Base-by-base conservation (phyloP, 2,113 vertebrate genomes). In the Muscicapa adusta region DNA sequence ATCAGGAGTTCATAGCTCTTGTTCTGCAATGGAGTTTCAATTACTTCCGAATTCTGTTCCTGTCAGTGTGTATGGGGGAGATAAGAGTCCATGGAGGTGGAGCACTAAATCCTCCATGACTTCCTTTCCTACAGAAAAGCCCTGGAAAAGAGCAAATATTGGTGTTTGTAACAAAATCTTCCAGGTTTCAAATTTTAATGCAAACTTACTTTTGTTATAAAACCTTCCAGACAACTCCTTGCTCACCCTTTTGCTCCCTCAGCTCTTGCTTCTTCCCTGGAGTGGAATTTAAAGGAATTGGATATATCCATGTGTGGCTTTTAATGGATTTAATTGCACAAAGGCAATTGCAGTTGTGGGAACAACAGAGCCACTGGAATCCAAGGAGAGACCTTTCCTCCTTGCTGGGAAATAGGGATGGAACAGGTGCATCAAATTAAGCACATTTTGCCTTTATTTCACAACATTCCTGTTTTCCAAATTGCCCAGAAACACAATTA, bases 31-130 rank as follows among this genome's bases (percentile, higher is more conserved):
- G 23, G 1, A 50, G 19, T 36, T 95, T 83, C 94, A 86, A 92
- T 96, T 84, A 70, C 56, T 76, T 25, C 50, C 0, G 0, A 77
- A 34, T 43, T 78, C 47, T 67, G 34, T 11, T 62, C 23, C 82
- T 71, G 23, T 86, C 17, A 38, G 72, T 6, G 29, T 89, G 91
- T 38, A 11, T 1, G 61, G 0, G 70, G 9, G 53, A 86, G 93
- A 89, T 95, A 95, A 96, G 88, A 65, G 58, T 10, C 31, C 40
- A 15, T 82, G 87, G 63, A 95, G 73, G 20, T 17, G 10, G 65
- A 89, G 57, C 90, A 61, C 83, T 92, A 75, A 91, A 87, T 97
- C 93, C 92, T 91, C 51, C 19, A 18, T 40, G 72, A 56, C 42
- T 89, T 62, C 42, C 34, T 76, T 86, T 89, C n/a, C 33, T 67